Conservation (phyloP, 2,113 vertebrate genomes). For the Oreochromis aureus region DNA sequence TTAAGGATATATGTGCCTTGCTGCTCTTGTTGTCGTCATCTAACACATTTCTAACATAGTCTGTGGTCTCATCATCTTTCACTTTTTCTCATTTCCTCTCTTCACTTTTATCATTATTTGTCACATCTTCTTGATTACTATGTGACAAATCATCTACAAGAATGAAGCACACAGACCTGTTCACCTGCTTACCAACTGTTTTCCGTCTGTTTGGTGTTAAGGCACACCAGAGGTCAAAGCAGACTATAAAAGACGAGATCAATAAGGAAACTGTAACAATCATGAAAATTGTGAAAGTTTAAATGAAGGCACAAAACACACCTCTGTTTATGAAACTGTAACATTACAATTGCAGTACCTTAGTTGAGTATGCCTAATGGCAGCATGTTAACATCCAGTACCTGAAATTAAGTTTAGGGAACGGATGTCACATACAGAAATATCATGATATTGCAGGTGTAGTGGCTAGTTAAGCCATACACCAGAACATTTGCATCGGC, state of each 20-base stretch:
- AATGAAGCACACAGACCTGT: background rate
- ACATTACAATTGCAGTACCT: background rate
- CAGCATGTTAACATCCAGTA: background rate
- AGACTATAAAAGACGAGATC: background rate
- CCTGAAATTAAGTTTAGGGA: background rate
- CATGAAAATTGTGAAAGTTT: background rate
- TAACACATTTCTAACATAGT: background rate
- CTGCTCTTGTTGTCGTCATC: background rate
- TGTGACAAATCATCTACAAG: background rate
- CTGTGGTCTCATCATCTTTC: background rate
- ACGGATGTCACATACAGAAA: background rate
- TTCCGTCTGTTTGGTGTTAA: background rate
- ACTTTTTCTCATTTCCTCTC: background rate
- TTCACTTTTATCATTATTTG: background rate
- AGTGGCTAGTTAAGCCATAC: background rate
- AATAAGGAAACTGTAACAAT: background rate
- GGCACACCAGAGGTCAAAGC: background rate
- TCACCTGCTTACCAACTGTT: background rate
- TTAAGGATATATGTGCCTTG: background rate
- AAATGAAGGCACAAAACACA: rapidly evolving
- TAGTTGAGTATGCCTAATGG: background rate
- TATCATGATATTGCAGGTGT: background rate
- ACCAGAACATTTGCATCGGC: background rate
- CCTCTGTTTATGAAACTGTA: background rate
- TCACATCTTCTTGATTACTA: background rate